A percentile compares a stretch with the other conserved stretches of the same genome.
These are phyloP conservation scores for Paramuricea clavata DNA, from an alignment of 92 coral and sea anemone genomes.

Conservation along the genomic window DNA sequence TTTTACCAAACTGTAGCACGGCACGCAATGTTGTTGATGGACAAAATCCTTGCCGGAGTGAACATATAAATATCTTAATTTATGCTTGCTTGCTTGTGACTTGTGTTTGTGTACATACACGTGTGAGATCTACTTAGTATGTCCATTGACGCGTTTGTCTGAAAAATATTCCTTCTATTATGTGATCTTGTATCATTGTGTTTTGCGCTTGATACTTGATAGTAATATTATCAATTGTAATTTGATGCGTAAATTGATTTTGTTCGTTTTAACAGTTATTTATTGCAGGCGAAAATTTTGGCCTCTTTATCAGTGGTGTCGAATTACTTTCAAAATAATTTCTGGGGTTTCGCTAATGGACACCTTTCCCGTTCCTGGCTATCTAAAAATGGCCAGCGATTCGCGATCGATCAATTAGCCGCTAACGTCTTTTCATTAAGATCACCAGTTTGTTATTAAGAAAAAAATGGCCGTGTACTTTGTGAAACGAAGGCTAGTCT, in stretches of 20 bases:
- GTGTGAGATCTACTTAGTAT: background rate
- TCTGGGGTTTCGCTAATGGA: constrained; percentile 55
- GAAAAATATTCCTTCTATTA: background rate
- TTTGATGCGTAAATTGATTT: constrained; percentile 7
- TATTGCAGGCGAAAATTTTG: constrained; percentile 13
- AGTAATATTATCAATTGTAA: background rate
- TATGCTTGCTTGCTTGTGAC: background rate
- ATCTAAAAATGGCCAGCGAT: constrained; percentile 30
- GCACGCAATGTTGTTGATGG: constrained; percentile 23
- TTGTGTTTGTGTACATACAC: background rate
- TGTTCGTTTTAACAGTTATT: background rate
- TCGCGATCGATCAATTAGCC: constrained; percentile 42
- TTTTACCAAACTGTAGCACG: background rate
- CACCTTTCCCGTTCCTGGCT: constrained; percentile 45
- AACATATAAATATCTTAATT: constrained; percentile 21
- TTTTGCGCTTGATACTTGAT: background rate
- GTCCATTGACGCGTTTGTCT: background rate
- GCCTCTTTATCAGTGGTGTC: constrained; percentile 54
- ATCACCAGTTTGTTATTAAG: constrained; percentile 36
- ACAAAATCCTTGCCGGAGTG: constrained; percentile 25
- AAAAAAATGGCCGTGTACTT: constrained; percentile 22
- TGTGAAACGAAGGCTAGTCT: constrained; percentile 34
- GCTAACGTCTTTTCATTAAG: constrained; percentile 51
- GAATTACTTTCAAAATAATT: constrained; percentile 55
- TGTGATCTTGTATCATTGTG: background rate